Evolutionary conservation across 2,113 vertebrate genomes (phyloP).

Genomic region (Ceuthmochares aereus): DNA sequence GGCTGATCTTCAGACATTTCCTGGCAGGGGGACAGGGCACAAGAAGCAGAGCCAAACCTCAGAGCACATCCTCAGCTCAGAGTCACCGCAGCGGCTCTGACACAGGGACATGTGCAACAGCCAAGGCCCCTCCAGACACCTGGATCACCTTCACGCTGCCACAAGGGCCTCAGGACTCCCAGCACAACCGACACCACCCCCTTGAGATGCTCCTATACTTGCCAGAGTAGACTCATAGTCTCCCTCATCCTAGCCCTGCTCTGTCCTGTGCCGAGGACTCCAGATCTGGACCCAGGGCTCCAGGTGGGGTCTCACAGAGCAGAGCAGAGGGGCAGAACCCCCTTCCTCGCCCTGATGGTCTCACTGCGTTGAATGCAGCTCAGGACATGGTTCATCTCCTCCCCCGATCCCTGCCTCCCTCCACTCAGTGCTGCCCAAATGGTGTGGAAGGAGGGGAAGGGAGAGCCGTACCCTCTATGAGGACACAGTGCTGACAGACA

Average conservation of each 20-base stretch:
- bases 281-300: too few species aligned
- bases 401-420: neutral
- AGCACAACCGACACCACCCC: neutral
- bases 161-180: neutral
- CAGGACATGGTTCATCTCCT: neutral
- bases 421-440: neutral
- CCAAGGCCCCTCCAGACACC: fast-evolving
- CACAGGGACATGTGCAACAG: fast-evolving
- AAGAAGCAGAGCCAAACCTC: neutral
- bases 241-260: too few species aligned
- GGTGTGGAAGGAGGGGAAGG: fast-evolving
- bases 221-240: neutral
- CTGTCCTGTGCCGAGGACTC: too few species aligned
- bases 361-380: too few species aligned
- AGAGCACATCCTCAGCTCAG: fast-evolving
- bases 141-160: fast-evolving
- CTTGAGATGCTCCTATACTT: neutral
- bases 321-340: too few species aligned
- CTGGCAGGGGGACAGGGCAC: fast-evolving
- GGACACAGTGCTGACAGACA: neutral
- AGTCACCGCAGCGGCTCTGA: neutral
- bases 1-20: neutral
- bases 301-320: too few species aligned
- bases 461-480: fast-evolving
- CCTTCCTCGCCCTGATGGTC: too few species aligned